A percentile compares a stretch with the other conserved stretches of the same genome.
phyloP scores from a whole-genome alignment of 2,888 invertebrate genomes.

The Xanthia togata region DNA sequence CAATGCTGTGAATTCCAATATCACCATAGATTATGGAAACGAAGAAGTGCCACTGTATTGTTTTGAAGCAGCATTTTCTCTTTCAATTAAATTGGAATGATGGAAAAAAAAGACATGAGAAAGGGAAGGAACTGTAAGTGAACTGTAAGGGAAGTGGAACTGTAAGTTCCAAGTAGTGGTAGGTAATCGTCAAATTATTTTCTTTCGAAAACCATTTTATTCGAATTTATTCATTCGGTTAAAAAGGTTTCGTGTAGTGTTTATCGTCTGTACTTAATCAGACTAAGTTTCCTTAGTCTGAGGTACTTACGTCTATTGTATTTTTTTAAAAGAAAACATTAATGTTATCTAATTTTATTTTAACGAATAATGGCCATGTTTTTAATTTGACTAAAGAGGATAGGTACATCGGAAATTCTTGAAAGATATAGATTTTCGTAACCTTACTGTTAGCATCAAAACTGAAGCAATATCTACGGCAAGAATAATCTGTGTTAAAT shows the following conservation, averaged over 20 bases:
- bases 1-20: conserved; percentile 19
- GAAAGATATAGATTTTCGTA: too few relatives aligned
- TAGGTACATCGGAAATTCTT: background rate
- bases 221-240: background rate
- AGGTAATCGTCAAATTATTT: background rate
- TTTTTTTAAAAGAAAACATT: background rate
- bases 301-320: too few relatives aligned
- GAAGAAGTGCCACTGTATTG: background rate
- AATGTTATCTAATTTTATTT: conserved; percentile 6
- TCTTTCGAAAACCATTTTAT: background rate
- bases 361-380: background rate
- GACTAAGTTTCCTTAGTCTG: too few relatives aligned
- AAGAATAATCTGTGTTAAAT: conserved; percentile 17
- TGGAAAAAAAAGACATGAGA: background rate
- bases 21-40: conserved; percentile 10
- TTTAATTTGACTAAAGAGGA: background rate
- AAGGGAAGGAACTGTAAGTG: background rate
- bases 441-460: background rate
- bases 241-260: background rate
- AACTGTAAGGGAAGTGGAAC: too few relatives aligned
- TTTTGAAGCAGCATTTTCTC: background rate
- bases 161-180: too few relatives aligned
- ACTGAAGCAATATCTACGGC: background rate
- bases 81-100: background rate
- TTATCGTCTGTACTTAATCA: too few relatives aligned